Conservation (phyloP, 2,113 vertebrate species). For the Mystacornis crossleyi region DNA sequence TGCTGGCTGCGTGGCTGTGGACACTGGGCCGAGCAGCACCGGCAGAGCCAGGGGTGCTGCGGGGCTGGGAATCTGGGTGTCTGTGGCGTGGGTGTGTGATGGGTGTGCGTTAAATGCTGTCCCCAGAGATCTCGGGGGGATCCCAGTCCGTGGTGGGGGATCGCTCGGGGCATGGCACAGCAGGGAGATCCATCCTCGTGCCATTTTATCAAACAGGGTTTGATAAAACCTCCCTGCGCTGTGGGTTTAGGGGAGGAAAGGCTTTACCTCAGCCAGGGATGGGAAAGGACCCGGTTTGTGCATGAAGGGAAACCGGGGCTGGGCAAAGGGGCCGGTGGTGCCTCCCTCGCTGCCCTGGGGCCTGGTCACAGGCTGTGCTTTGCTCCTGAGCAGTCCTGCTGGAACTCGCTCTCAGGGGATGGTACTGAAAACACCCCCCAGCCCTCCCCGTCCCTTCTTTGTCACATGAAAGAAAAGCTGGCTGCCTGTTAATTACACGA, state of each 20-base stretch:
- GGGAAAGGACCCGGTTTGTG: neutral
- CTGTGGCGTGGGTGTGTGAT: fast-evolving
- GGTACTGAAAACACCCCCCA: neutral
- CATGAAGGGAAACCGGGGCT: neutral
- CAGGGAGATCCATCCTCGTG: neutral
- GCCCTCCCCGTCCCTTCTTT: neutral
- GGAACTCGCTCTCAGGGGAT: neutral
- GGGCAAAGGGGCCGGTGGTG: neutral
- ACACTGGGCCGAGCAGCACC: fast-evolving
- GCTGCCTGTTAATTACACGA: constrained; percentile 43
- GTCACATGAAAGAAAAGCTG: neutral
- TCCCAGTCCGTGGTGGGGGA: fast-evolving
- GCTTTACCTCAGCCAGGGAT: neutral
- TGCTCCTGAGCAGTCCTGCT: neutral
- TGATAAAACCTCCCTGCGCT: neutral
- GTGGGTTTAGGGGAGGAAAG: neutral
- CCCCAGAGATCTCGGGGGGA: fast-evolving
- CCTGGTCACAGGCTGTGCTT: neutral
- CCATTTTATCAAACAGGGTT: neutral
- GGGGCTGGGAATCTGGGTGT: fast-evolving
- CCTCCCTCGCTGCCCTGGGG: neutral
- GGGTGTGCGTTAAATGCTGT: neutral
- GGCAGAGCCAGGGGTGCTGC: neutral
- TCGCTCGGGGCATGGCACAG: neutral
- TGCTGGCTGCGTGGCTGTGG: fast-evolving